Evolutionary conservation across 2,113 vertebrate genomes (phyloP).

Genomic region (Callionymus lyra): DNA sequence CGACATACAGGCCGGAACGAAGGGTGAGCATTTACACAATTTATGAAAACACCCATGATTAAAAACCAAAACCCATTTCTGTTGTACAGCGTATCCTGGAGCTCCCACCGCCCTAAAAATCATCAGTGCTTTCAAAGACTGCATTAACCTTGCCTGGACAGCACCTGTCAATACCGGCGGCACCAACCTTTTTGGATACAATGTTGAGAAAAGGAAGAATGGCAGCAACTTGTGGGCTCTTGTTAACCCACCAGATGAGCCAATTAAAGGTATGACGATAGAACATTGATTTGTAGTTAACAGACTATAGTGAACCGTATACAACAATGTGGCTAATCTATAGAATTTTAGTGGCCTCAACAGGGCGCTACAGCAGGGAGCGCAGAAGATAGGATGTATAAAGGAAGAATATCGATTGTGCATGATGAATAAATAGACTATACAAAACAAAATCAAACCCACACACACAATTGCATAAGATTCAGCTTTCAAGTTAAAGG

Average conservation of each 20-base stretch:
- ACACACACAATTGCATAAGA: too few species aligned
- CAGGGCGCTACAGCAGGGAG: too few species aligned
- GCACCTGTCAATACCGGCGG: slow-evolving; percentile 66
- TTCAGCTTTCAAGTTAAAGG: too few species aligned
- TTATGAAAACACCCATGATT: too few species aligned
- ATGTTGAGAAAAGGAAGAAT: slow-evolving; percentile 76
- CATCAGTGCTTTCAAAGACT: slow-evolving; percentile 65
- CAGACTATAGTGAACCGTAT: too few species aligned
- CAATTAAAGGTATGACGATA: slow-evolving; percentile 59
- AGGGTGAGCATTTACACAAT: slow-evolving; percentile 57
- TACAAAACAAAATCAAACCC: too few species aligned
- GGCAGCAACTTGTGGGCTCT: slow-evolving; percentile 71
- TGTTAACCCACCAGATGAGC: slow-evolving; percentile 53
- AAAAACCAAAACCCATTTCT: not conserved
- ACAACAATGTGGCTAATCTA: too few species aligned
- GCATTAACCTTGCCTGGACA: slow-evolving; percentile 71
- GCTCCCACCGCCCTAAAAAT: slow-evolving; percentile 69
- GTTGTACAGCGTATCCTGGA: slow-evolving; percentile 66
- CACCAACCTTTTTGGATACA: slow-evolving; percentile 71
- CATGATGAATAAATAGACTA: too few species aligned
- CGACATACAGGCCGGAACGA: slow-evolving; percentile 74
- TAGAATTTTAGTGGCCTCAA: too few species aligned
- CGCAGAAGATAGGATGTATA: too few species aligned
- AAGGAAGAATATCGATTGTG: too few species aligned
- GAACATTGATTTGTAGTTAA: not conserved